Percentiles rank a stretch among this genome's conserved stretches.
Evolutionary conservation across 1,140 invertebrate genomes (phyloP).

Genomic region (Drosophila seguyi): DNA sequence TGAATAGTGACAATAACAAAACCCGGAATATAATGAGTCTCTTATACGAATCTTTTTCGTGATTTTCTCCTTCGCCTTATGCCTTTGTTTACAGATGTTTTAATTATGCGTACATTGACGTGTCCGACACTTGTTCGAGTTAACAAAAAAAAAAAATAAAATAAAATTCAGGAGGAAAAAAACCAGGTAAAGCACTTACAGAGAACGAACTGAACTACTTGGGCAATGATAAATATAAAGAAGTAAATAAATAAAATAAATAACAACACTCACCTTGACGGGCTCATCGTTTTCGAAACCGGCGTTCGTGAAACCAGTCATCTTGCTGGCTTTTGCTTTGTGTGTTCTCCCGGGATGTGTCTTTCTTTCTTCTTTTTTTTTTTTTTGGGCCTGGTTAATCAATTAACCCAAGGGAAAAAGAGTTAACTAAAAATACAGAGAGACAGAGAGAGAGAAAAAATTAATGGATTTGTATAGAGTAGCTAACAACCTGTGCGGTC

Average conservation of each 20-base stretch:
- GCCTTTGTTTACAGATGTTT: constrained; percentile 34
- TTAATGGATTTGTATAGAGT: constrained; percentile 26
- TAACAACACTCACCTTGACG: constrained; percentile 73
- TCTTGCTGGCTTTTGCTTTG: constrained; percentile 61
- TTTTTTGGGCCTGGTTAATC: constrained; percentile 48
- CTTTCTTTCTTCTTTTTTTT: not conserved
- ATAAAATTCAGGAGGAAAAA: constrained; percentile 25
- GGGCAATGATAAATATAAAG: constrained; percentile 11
- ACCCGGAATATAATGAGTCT: constrained; percentile 29
- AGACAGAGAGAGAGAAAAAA: constrained; percentile 19
- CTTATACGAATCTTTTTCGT: constrained; percentile 15
- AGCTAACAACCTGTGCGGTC: constrained; percentile 6
- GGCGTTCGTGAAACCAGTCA: constrained; percentile 81
- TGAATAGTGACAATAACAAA: constrained; percentile 19
- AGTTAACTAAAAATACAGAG: constrained; percentile 47
- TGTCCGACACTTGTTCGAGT: constrained; percentile 31
- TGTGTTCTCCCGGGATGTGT: constrained; percentile 16
- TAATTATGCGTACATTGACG: constrained; percentile 61
- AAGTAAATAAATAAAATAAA: constrained; percentile 7
- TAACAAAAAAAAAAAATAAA: too few relatives aligned
- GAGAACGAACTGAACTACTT: constrained; percentile 29
- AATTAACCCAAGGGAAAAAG: constrained; percentile 45
- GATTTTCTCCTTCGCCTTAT: constrained; percentile 8
- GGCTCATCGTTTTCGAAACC: constrained; percentile 84
- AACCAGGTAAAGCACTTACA: constrained; percentile 19